Evolutionary conservation across 53 echinoderm and acorn worm genomes (phyloP).

Genomic region (Apostichopus leukothele): DNA sequence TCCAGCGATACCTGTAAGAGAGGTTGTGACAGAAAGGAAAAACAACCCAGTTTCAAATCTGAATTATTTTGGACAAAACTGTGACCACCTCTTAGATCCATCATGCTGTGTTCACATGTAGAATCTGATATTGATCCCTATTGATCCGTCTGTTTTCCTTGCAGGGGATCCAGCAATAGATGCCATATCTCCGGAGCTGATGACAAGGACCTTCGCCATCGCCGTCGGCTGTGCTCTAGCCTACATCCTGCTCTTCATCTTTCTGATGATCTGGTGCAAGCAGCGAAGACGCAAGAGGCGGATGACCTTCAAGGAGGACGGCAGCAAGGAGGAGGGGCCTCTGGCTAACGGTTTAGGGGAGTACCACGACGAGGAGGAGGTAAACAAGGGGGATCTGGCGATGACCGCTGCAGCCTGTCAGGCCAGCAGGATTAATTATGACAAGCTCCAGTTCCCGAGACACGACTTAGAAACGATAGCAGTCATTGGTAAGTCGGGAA

Average conservation of each 20-base stretch:
- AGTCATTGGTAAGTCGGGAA: slow-evolving; percentile 68
- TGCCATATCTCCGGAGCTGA: slow-evolving; percentile 65
- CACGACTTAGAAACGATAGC: slow-evolving; percentile 91
- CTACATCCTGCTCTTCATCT: slow-evolving; percentile 94
- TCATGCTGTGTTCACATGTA: neutral
- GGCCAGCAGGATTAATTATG: slow-evolving; percentile 85
- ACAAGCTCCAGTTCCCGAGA: slow-evolving; percentile 95
- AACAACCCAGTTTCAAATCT: too few relatives aligned
- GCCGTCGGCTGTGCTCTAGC: slow-evolving; percentile 91
- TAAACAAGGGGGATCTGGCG: slow-evolving; percentile 15
- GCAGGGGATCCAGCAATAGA: slow-evolving; percentile 57
- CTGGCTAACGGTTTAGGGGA: slow-evolving; percentile 46
- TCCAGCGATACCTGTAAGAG: too few relatives aligned
- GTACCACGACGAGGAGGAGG: slow-evolving; percentile 61
- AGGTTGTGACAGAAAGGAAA: too few relatives aligned
- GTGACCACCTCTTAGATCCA: neutral
- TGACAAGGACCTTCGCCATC: slow-evolving; percentile 92
- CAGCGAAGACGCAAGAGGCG: slow-evolving; percentile 78
- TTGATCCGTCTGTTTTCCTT: neutral
- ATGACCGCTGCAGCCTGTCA: slow-evolving; percentile 52
- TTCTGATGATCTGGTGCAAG: slow-evolving; percentile 93
- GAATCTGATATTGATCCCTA: neutral
- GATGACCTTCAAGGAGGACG: slow-evolving; percentile 77
- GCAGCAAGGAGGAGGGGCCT: slow-evolving; percentile 53
- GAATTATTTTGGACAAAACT: neutral